These are phyloP conservation scores for Musca domestica DNA, from an alignment of 1,140 invertebrate genomes.

Conservation along the genomic window DNA sequence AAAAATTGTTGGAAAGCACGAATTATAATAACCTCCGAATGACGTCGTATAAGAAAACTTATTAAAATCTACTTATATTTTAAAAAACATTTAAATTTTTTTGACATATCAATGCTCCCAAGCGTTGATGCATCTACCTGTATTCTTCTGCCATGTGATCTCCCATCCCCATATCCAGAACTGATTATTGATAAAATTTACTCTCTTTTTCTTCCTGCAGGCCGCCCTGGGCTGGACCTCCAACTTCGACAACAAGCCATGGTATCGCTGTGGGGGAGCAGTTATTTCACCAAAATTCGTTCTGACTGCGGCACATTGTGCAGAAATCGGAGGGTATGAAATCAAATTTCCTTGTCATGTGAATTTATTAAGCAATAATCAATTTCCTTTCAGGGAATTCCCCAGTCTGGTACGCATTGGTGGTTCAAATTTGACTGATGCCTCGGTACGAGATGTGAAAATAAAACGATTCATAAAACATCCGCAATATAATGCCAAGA, in stretches of 20 bases:
- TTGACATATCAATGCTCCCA: no score
- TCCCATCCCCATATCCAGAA: neutral
- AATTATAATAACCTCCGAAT: no score
- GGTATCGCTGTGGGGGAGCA: constrained; percentile 48
- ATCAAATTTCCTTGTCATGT: neutral
- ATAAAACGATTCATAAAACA: constrained; percentile 36
- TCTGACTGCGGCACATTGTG: constrained; percentile 53
- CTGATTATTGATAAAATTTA: neutral
- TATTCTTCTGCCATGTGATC: no score
- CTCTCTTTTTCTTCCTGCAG: constrained; percentile 23
- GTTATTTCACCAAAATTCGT: constrained; percentile 45
- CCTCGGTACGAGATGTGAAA: constrained; percentile 26
- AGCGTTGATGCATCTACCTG: no score
- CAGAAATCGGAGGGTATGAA: constrained; percentile 41
- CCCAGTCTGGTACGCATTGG: constrained; percentile 42
- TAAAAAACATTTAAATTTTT: no score
- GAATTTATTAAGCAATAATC: neutral
- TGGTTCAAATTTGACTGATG: constrained; percentile 40
- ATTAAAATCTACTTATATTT: no score
- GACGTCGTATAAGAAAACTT: no score
- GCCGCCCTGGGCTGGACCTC: constrained; percentile 49
- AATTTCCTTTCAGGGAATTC: constrained; percentile 29
- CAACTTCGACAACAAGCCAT: constrained; percentile 29
- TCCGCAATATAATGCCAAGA: constrained; percentile 34
- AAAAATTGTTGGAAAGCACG: no score